Evolutionary conservation across 2,113 vertebrate species (phyloP).

Genomic region (Prietella phreatophila): DNA sequence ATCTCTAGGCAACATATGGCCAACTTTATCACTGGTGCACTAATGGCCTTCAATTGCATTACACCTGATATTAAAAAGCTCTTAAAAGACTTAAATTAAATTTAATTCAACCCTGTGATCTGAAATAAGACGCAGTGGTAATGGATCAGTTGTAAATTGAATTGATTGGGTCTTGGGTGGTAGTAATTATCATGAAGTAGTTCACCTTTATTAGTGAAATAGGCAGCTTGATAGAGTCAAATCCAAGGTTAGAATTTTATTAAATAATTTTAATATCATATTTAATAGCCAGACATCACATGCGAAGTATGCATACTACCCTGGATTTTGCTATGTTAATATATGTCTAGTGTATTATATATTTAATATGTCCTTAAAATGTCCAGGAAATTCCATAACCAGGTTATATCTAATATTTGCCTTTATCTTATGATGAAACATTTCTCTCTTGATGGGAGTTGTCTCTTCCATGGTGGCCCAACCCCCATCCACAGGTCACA

Average conservation of each 20-base stretch:
- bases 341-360: background rate
- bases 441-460: background rate
- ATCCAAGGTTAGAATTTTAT: background rate
- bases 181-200: background rate
- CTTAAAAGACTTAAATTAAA: constrained; percentile 25
- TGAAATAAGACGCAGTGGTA: background rate
- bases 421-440: background rate
- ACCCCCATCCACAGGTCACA: background rate
- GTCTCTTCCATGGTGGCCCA: background rate
- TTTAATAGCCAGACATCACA: background rate
- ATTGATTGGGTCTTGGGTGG: constrained; percentile 14
- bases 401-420: background rate
- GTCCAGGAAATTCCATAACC: background rate
- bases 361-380: background rate
- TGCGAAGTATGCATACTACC: background rate
- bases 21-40: background rate
- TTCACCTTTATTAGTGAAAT: background rate
- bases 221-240: background rate
- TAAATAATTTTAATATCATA: background rate
- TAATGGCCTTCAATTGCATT: constrained; percentile 11
- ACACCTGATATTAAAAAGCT: constrained; percentile 25
- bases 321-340: background rate
- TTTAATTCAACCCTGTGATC: background rate
- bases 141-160: background rate
- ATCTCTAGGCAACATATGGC: background rate